phyloP scores from a whole-genome alignment of 2,113 vertebrate species.

The Elanus axillaris region DNA sequence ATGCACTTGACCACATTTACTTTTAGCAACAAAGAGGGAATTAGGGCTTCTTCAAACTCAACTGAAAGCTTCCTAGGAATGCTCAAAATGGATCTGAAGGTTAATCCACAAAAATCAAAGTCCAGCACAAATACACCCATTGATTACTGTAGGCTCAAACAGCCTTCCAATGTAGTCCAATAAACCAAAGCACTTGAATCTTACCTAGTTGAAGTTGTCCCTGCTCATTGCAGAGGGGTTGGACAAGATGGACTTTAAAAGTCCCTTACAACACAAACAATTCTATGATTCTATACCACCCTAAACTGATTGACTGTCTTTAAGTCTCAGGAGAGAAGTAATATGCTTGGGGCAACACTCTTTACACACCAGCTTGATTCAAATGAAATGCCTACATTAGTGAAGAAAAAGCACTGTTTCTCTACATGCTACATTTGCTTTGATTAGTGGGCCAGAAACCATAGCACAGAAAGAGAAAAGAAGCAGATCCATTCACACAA shows the following conservation, averaged over 20 bases:
- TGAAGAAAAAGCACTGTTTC: not conserved
- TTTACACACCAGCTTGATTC: not conserved
- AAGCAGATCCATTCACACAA: not conserved
- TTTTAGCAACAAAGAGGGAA: not conserved
- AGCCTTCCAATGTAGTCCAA: not conserved
- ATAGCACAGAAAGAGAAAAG: not conserved
- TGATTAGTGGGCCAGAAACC: not conserved
- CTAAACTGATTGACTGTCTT: not conserved
- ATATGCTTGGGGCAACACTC: not conserved
- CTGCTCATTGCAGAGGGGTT: accelerated
- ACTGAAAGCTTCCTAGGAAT: not conserved
- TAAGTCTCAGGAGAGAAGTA: not conserved
- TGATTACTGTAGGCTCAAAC: not conserved
- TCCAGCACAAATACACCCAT: not conserved
- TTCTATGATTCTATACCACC: not conserved
- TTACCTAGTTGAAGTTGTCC: not conserved
- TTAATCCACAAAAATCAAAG: not conserved
- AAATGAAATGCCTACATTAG: not conserved
- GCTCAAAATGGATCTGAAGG: not conserved
- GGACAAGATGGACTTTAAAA: not conserved
- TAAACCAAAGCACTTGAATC: not conserved
- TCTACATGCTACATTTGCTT: not conserved
- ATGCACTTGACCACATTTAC: not conserved
- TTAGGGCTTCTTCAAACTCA: not conserved
- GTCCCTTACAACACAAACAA: not conserved